phyloP scores from a whole-genome alignment of 1,140 invertebrate species.

The Telenomus remus region DNA sequence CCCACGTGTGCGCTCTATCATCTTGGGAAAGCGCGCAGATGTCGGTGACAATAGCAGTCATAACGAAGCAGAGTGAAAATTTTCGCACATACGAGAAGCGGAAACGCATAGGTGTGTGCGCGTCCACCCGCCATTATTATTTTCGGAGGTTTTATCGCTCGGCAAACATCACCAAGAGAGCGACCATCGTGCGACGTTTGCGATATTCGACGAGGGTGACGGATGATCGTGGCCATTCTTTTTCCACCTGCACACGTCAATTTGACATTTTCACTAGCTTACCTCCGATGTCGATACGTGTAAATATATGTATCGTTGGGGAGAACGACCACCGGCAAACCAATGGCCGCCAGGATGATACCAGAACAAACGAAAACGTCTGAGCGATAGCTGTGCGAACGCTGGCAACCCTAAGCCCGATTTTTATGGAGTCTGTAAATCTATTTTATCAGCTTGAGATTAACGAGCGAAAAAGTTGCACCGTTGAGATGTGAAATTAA shows the following conservation, averaged over 20 bases:
- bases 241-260: constrained; percentile 38
- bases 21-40: constrained; percentile 55
- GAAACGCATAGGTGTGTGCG: constrained; percentile 2
- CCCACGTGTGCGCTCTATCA: constrained; percentile 55
- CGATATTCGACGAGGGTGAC: constrained; percentile 4
- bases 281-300: constrained; percentile 22
- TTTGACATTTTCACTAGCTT: constrained; percentile 28
- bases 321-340: constrained; percentile 18
- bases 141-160: constrained; percentile 45
- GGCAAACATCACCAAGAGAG: constrained; percentile 18
- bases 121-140: constrained; percentile 39
- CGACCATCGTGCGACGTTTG: constrained; percentile 20
- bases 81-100: constrained; percentile 15
- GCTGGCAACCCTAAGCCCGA: constrained; percentile 34
- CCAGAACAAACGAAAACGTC: constrained; percentile 30
- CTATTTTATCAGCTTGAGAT: constrained; percentile 38
- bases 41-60: constrained; percentile 53
- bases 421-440: constrained; percentile 59
- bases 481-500: neutral
- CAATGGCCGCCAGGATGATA: constrained; percentile 33
- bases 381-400: constrained; percentile 29
- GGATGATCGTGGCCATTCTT: constrained; percentile 12
- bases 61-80: constrained; percentile 48
- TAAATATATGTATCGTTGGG: constrained; percentile 44
- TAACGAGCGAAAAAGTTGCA: neutral